These are phyloP conservation scores for Leucophora obtusa DNA, from an alignment of 2,888 invertebrate genomes.

Conservation along the genomic window DNA sequence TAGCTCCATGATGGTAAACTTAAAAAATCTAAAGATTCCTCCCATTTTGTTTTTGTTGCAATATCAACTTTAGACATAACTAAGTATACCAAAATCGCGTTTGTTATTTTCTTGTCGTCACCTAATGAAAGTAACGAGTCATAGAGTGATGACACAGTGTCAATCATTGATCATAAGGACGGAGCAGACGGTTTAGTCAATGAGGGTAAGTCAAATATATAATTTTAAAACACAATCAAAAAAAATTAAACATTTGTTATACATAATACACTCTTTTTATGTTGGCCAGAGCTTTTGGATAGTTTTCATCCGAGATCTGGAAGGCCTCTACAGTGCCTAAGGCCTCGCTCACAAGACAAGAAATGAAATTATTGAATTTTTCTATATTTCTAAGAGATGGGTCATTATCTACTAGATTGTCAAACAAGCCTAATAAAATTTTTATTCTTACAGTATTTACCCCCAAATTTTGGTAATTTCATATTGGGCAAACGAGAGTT, in stretches of 20 bases:
- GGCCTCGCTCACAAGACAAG: slow-evolving; percentile 30
- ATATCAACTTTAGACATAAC: no score
- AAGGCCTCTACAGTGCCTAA: slow-evolving; percentile 49
- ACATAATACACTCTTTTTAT: slow-evolving; percentile 49
- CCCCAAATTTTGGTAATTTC: slow-evolving; percentile 1
- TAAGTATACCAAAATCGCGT: slow-evolving; percentile 59
- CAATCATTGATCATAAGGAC: slow-evolving; percentile 44
- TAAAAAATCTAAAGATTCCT: no score
- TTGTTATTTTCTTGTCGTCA: slow-evolving; percentile 56
- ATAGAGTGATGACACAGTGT: slow-evolving; percentile 48
- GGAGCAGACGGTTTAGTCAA: slow-evolving; percentile 30
- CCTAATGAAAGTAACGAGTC: slow-evolving; percentile 39
- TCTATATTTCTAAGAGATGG: no score
- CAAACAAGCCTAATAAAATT: no score
- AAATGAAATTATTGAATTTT: slow-evolving; percentile 27
- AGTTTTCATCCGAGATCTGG: slow-evolving; percentile 48
- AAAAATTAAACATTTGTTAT: slow-evolving; percentile 56
- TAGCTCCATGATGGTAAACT: no score
- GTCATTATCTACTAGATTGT: no score
- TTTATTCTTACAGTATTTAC: no score
- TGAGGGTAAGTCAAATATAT: slow-evolving; percentile 46
- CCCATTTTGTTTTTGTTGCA: no score
- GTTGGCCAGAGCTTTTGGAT: slow-evolving; percentile 47
- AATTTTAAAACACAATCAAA: slow-evolving; percentile 55
- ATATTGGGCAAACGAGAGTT: slow-evolving; percentile 16